Evolutionary conservation across 2,797 vertebrate genomes (phyloP), one percentile per base, ranked within the genome.

Genomic region (Eospalax fontanierii): DNA sequence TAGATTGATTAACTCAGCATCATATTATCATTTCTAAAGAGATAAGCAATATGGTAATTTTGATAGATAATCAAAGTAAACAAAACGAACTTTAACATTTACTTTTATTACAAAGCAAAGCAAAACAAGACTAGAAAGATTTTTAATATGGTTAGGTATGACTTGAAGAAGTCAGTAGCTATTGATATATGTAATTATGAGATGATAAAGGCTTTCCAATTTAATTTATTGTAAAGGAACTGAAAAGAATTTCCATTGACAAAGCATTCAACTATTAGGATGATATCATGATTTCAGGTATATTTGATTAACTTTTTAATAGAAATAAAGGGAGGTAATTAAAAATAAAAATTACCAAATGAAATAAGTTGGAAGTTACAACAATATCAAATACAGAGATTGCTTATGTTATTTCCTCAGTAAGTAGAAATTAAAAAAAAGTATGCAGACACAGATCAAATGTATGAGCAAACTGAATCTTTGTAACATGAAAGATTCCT

Each of bases 281-380:
- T 65, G 12, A 85, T 57, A 78, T 57, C 1, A 75, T 71, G 83
- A 14, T 40, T 40, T 66, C 24, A 43, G 50, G 22, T 33, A 14
- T 61, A 70, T 83, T 33, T 50, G 24, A 84, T 61, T 87, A 80
- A 81, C n/a, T n/a, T 90, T 38, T 78, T 76, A n/a, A 43, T 92
- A 68, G 16, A 87, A 70, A 74, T 54, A 21, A 66, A 33, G 30
- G 24, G 19, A n/a, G 63, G 11, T 68, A 50, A 68, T 84, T 22
- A 83, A 83, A n/a, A 54, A 84, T 83, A 43, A 66, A 19, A 70
- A 79, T 57, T 80, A 71, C 30, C 21, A 35, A 80, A 74, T 65
- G 3, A 2, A 57, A 61, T 30, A 1, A 61, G 0, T 83, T 71
- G 15, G 5, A 7, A 68, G 22, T 50, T 54, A 85, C 26, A 5